Evolutionary conservation across 1,140 invertebrate genomes (phyloP).

Genomic region (Conus ventricosus): DNA sequence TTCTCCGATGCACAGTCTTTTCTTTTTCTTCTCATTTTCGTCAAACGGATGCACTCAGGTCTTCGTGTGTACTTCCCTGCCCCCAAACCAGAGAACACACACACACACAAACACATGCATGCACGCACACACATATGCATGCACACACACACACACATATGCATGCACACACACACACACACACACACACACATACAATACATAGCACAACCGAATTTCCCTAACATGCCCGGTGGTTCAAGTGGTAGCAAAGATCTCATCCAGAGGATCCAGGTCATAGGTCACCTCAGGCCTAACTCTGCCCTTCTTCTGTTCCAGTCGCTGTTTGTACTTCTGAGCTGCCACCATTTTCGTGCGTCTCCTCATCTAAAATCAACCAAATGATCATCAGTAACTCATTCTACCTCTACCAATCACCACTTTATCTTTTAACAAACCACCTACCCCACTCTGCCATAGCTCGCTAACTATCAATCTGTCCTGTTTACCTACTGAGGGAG

Average conservation of each 20-base stretch:
- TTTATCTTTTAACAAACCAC: too few relatives aligned
- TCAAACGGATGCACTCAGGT: too few relatives aligned
- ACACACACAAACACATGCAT: not conserved
- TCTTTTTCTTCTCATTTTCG: too few relatives aligned
- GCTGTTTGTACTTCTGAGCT: slow-evolving; percentile 85
- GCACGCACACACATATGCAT: not conserved
- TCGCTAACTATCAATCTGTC: too few relatives aligned
- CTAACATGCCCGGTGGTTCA: not conserved
- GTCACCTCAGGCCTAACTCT: slow-evolving; percentile 79
- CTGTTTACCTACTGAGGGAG: too few relatives aligned
- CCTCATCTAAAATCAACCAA: slow-evolving; percentile 78
- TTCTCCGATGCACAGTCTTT: too few relatives aligned
- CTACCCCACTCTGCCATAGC: too few relatives aligned
- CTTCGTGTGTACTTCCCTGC: too few relatives aligned
- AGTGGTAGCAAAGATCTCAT: slow-evolving; percentile 78
- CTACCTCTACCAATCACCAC: too few relatives aligned
- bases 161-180: not conserved
- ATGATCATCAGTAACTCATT: not conserved
- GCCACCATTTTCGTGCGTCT: slow-evolving; percentile 82
- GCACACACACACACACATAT: not conserved
- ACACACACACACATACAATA: too few relatives aligned
- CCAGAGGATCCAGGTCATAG: slow-evolving; percentile 81
- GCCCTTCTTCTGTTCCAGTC: slow-evolving; percentile 86
- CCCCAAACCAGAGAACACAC: too few relatives aligned
- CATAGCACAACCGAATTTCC: not conserved